Conservation (phyloP, 2,888 invertebrate species). For the Leucoma salicis region DNA sequence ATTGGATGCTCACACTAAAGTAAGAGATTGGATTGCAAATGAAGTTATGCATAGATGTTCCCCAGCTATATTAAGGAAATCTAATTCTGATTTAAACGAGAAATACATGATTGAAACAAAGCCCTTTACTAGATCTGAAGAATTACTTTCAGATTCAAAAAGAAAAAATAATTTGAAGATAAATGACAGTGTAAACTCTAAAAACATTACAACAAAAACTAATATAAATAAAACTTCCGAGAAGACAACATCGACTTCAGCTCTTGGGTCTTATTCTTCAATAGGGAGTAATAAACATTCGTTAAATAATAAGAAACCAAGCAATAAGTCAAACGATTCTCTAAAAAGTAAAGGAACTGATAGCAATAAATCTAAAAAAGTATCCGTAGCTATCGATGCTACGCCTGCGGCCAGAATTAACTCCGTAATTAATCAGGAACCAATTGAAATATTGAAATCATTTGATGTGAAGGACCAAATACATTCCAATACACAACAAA, state of each 20-base stretch:
- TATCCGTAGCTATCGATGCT: slow-evolving; percentile 90
- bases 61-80: slow-evolving; percentile 84
- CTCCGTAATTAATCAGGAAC: slow-evolving; percentile 88
- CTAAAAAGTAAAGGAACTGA: slow-evolving; percentile 67
- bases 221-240: slow-evolving; percentile 64
- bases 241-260: slow-evolving; percentile 74
- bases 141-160: slow-evolving; percentile 62
- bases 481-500: slow-evolving; percentile 64
- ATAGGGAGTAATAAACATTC: slow-evolving; percentile 63
- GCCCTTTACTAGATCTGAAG: slow-evolving; percentile 73
- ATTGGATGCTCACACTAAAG: slow-evolving; percentile 92
- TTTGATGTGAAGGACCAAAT: slow-evolving; percentile 66
- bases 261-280: slow-evolving; percentile 70
- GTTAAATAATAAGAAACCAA: slow-evolving; percentile 43
- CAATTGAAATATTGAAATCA: slow-evolving; percentile 88
- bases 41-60: slow-evolving; percentile 89
- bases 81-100: slow-evolving; percentile 61
- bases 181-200: slow-evolving; percentile 39
- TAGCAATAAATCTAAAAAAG: slow-evolving; percentile 83
- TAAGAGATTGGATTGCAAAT: slow-evolving; percentile 92
- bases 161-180: slow-evolving; percentile 44
- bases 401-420: slow-evolving; percentile 88
- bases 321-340: slow-evolving; percentile 70
- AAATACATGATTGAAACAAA: slow-evolving; percentile 51
- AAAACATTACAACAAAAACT: slow-evolving; percentile 43